Percentiles rank a stretch among this genome's conserved stretches.
Evolutionary conservation across 64 coral and sea anemone species (phyloP).

Genomic region (Stichodactyla helianthus): DNA sequence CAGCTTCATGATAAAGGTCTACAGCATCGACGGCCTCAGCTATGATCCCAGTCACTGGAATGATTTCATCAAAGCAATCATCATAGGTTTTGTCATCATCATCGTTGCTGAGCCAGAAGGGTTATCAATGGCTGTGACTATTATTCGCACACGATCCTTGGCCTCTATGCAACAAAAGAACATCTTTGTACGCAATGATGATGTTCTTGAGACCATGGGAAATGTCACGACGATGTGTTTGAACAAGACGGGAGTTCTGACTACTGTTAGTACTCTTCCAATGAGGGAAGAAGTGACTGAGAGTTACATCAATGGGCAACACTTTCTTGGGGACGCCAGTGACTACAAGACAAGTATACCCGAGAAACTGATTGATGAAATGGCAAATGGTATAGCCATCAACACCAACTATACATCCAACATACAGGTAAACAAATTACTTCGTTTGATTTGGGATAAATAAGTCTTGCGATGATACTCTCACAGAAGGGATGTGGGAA

Average conservation of each 20-base stretch:
- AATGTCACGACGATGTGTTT: slow-evolving; percentile 77
- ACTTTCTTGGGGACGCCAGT: slow-evolving; percentile 51
- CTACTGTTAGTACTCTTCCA: slow-evolving; percentile 54
- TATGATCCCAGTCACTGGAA: slow-evolving; percentile 77
- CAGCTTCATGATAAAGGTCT: slow-evolving; percentile 70
- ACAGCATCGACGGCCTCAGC: slow-evolving; percentile 40
- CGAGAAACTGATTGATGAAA: slow-evolving; percentile 33
- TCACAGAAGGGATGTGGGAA: too few species aligned
- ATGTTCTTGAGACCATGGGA: slow-evolving; percentile 69
- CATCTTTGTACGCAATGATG: slow-evolving; percentile 73
- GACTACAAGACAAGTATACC: slow-evolving; percentile 49
- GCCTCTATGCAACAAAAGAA: slow-evolving; percentile 53
- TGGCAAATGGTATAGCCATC: slow-evolving; percentile 54
- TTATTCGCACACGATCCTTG: slow-evolving; percentile 38
- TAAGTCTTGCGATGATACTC: too few species aligned
- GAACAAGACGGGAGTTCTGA: slow-evolving; percentile 80
- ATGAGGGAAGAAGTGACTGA: slow-evolving; percentile 61
- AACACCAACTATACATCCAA: slow-evolving; percentile 66
- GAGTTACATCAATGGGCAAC: slow-evolving; percentile 48
- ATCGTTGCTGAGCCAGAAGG: slow-evolving; percentile 86
- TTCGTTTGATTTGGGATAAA: too few species aligned
- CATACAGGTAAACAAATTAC: slow-evolving; percentile 22
- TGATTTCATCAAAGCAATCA: slow-evolving; percentile 78
- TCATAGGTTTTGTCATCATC: slow-evolving; percentile 80
- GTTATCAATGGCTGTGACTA: slow-evolving; percentile 60